Conservation (phyloP, 2,113 vertebrate genomes). For the Lasiurus borealis region DNA sequence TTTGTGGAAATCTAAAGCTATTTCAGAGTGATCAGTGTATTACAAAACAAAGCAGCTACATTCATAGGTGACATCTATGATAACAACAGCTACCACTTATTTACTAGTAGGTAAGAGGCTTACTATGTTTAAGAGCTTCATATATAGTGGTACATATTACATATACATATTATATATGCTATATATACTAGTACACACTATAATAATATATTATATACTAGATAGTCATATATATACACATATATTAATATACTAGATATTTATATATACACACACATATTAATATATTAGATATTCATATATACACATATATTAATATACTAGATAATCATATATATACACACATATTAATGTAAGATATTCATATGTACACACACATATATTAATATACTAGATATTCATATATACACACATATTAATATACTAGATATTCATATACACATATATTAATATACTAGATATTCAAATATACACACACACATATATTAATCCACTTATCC, state of each 20-base stretch:
- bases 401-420: background rate
- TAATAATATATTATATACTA: no score
- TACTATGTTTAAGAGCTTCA: background rate
- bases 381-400: background rate
- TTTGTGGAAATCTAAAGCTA: slow-evolving; percentile 5
- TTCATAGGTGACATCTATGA: background rate
- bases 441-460: background rate
- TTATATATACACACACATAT: background rate
- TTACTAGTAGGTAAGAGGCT: background rate
- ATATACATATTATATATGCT: background rate
- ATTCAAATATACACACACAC: background rate
- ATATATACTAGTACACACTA: background rate
- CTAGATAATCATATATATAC: no score
- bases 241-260: background rate
- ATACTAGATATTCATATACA: no score
- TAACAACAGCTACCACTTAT: background rate
- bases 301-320: background rate
- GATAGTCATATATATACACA: no score
- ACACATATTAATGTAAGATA: background rate
- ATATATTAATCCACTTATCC: background rate
- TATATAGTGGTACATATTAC: background rate
- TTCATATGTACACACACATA: background rate
- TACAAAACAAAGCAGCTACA: background rate
- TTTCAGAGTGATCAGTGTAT: background rate
- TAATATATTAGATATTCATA: no score